A percentile compares a stretch with the other conserved stretches of the same genome.
These are phyloP conservation scores for Paratilapia polleni DNA, from an alignment of 2,113 vertebrate genomes.

Conservation along the genomic window DNA sequence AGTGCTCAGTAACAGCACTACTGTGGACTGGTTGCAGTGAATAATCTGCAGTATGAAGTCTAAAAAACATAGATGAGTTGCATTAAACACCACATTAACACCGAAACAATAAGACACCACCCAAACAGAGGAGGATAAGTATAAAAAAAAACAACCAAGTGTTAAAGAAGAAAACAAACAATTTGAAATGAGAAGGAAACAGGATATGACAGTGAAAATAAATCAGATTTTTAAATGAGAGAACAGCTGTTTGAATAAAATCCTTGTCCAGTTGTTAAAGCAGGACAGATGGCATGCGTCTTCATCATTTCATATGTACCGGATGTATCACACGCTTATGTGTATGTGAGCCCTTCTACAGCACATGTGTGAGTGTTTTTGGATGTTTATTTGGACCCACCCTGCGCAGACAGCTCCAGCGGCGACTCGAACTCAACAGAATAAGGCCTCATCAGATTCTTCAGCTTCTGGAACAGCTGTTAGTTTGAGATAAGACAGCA, in stretches of 20 bases:
- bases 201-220: neutral
- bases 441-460: constrained; percentile 98
- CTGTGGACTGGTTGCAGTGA: neutral
- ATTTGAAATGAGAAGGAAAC: neutral
- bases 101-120: neutral
- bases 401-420: constrained; percentile 98
- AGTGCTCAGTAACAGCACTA: neutral
- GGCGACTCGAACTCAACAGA: constrained; percentile 95
- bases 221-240: constrained; percentile 1
- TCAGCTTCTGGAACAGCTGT: constrained; percentile 98
- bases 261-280: neutral
- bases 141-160: neutral
- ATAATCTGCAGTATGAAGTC: neutral
- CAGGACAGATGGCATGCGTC: neutral
- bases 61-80: neutral
- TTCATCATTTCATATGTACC: neutral
- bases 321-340: neutral
- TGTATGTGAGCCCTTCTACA: neutral
- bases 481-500: constrained; percentile 73
- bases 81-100: neutral
- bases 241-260: constrained; percentile 17
- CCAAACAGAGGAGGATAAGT: neutral
- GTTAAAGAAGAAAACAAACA: neutral
- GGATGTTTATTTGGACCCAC: constrained; percentile 74
- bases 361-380: neutral